Base-by-base conservation (phyloP, 1,140 invertebrate species). In the Diorhabda carinulata region DNA sequence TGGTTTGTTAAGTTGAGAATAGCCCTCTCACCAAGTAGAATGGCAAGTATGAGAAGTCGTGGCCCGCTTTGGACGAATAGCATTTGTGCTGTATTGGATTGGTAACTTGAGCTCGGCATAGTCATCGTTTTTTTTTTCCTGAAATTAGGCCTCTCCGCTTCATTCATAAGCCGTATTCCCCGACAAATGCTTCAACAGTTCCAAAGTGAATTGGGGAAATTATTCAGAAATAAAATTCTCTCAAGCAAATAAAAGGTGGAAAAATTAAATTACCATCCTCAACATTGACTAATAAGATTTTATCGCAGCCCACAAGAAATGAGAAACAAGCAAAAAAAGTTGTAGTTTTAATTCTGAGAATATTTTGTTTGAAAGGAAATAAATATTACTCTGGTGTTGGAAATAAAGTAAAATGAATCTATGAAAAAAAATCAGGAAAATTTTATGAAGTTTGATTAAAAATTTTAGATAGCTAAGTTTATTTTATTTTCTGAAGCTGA, bases 41-140 rank as follows among this genome's bases (percentile, higher is more conserved):
- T 58, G 57, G 70, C 56, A 69, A 69, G 69, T 57, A 71, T 45
- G 60, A 8, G 44, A 66, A 66, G 57, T 57, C 64, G 47, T 8
- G 59, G 64, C 59, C 67, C 70, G 63, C 67, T 67, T 72, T 72
- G 69, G 64, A 72, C 69, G 69, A 72, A 72, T 66, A 72, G 67
- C 67, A 72, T 69, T 67, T 69, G 70, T 72, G 70, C 69, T 72
- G 69, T 72, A 69, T 58, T 72, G 66, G 61, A 65, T 64, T 62
- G 52, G 59, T 61, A 72, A 68, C 67, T 69, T 72, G 60, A 72
- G 59, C 68, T 69, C 68, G 57, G 59, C 65, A 66, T 66, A 57
- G 70, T 71, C 67, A 69, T 72, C 63, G 70, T 72, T 72, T 69
- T 72, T 25, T 25, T 69, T 67, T 72, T 72, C 66, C 57, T 25